Conservation (phyloP, 1,140 invertebrate species). For the Megalonaias nervosa region DNA sequence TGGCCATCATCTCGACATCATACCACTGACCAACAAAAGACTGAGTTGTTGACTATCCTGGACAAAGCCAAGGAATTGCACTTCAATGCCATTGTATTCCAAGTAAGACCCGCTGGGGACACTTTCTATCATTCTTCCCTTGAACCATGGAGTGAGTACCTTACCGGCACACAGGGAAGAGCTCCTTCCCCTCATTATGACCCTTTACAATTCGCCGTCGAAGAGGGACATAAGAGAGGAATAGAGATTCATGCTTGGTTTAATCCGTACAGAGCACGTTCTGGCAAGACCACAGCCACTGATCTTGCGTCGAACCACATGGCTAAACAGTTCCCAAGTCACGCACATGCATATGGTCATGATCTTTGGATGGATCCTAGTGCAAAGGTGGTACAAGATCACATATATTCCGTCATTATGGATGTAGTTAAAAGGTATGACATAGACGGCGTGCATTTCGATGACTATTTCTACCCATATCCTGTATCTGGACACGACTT, state of each 20-base stretch:
- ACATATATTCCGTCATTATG: slow-evolving; percentile 46
- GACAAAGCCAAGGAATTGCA: slow-evolving; percentile 33
- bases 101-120: slow-evolving; percentile 57
- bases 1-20: slow-evolving; percentile 58
- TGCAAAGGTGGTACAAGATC: slow-evolving; percentile 47
- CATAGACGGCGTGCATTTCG: slow-evolving; percentile 66
- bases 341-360: slow-evolving; percentile 55
- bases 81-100: slow-evolving; percentile 65
- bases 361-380: slow-evolving; percentile 68
- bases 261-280: slow-evolving; percentile 62
- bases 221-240: slow-evolving; percentile 53
- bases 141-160: slow-evolving; percentile 66
- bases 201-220: slow-evolving; percentile 56
- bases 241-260: slow-evolving; percentile 68
- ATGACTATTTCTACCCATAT: slow-evolving; percentile 70
- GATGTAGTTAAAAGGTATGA: slow-evolving; percentile 65
- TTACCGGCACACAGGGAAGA: slow-evolving; percentile 54
- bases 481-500: slow-evolving; percentile 56
- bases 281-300: slow-evolving; percentile 38
- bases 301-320: slow-evolving; percentile 61
- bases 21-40: slow-evolving; percentile 51
- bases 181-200: slow-evolving; percentile 60
- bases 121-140: slow-evolving; percentile 60
- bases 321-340: slow-evolving; percentile 50
- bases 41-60: too few relatives aligned